Evolutionary conservation across 2,113 vertebrate species (phyloP).

Genomic region (Aptenodytes forsteri): DNA sequence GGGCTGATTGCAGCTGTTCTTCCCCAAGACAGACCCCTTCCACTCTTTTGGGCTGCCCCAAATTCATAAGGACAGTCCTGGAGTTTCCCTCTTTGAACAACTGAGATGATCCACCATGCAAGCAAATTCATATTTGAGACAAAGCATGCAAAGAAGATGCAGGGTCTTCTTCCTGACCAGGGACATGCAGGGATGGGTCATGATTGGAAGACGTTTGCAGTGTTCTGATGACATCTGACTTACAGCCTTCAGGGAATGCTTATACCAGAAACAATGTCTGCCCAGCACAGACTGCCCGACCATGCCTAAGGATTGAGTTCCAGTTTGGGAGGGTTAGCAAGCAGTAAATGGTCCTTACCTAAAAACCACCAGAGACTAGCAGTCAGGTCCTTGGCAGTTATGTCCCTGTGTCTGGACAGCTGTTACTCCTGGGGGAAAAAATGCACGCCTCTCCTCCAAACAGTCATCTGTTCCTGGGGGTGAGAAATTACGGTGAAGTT

Average conservation of each 20-base stretch:
- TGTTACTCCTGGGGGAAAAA: neutral
- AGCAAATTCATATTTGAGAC: neutral
- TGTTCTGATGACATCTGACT: neutral
- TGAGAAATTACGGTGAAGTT: slow-evolving; percentile 6
- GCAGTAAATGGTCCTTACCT: neutral
- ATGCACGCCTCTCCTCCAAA: neutral
- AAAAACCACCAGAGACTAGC: neutral
- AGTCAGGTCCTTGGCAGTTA: neutral
- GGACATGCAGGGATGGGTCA: neutral
- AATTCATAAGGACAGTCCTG: neutral
- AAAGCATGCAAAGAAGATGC: neutral
- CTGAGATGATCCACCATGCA: neutral
- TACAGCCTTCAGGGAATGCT: neutral
- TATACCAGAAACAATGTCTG: rapidly evolving
- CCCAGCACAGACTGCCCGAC: neutral
- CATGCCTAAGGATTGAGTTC: neutral
- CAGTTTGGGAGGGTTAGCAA: neutral
- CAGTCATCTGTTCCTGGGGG: neutral
- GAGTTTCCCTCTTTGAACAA: neutral
- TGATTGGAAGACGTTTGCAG: neutral
- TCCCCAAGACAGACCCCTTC: neutral
- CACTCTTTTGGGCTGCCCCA: neutral
- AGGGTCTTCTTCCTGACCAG: neutral
- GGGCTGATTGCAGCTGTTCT: neutral
- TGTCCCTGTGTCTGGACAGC: neutral